Percentiles rank a stretch among this genome's conserved stretches.
These are phyloP conservation scores for Rhipidura dahli DNA, from an alignment of 2,113 vertebrate genomes.

Conservation along the genomic window DNA sequence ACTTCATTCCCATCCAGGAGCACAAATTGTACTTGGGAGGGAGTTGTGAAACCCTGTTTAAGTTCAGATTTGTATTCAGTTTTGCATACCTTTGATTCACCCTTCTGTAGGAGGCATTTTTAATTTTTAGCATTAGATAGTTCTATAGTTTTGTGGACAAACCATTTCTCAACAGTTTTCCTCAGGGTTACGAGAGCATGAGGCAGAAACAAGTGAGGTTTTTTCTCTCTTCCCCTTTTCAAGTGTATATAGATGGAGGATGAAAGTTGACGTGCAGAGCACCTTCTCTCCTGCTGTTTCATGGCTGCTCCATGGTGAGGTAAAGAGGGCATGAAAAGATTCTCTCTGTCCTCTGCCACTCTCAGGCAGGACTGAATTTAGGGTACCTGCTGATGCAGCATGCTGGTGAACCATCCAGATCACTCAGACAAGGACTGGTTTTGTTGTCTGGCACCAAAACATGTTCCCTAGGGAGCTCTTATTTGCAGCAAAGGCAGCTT, in stretches of 20 bases:
- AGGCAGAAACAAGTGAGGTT: not conserved
- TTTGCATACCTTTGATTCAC: constrained; percentile 48
- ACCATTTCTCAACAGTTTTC: not conserved
- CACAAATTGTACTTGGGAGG: constrained; percentile 13
- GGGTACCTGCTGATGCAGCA: not conserved
- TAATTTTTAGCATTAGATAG: constrained; percentile 6
- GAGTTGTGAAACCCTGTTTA: constrained; percentile 38
- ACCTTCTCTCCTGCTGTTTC: not conserved
- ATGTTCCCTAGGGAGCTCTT: not conserved
- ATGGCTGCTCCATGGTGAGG: rapidly evolving
- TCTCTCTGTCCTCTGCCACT: not conserved
- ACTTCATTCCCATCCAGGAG: constrained; percentile 43
- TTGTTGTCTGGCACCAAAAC: not conserved
- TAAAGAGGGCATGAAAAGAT: not conserved
- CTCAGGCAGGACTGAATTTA: not conserved
- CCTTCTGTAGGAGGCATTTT: not conserved
- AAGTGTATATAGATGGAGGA: not conserved
- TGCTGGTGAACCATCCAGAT: not conserved
- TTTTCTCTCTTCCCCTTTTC: not conserved
- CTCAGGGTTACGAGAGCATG: not conserved
- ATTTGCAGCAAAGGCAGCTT: not conserved
- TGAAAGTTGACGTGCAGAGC: not conserved
- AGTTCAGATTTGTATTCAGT: constrained; percentile 47
- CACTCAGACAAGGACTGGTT: not conserved
- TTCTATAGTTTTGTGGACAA: not conserved